Percentiles rank a stretch among this genome's conserved stretches.
These are phyloP conservation scores for Lethenteron camtschaticum DNA, from an alignment of 2,113 vertebrate genomes.

Conservation along the genomic window DNA sequence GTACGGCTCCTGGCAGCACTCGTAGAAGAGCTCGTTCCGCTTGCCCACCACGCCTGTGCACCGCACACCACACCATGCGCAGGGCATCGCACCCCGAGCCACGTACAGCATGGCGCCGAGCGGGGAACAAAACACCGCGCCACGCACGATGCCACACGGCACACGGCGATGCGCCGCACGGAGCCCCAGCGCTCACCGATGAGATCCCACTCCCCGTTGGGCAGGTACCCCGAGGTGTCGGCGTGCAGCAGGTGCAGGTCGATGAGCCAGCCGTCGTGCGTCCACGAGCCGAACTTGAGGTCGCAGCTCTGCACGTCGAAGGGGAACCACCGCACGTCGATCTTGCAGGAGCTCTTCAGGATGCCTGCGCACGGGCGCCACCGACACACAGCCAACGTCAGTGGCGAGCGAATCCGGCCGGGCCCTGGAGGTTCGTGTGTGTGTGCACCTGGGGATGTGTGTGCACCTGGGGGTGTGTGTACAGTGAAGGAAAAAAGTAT, in stretches of 20 bases:
- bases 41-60: constrained; percentile 42
- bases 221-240: constrained; percentile 44
- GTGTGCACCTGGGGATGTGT: too few relatives aligned
- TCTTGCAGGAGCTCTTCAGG: constrained; percentile 74
- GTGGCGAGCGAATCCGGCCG: too few relatives aligned
- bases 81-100: too few relatives aligned
- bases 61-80: neutral
- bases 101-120: neutral
- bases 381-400: too few relatives aligned
- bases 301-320: constrained; percentile 81
- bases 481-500: too few relatives aligned
- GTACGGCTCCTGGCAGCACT: constrained; percentile 67
- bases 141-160: neutral
- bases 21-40: constrained; percentile 42
- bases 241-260: constrained; percentile 65
- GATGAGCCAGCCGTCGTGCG: constrained; percentile 56
- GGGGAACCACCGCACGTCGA: constrained; percentile 88
- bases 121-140: neutral
- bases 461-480: too few relatives aligned
- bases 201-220: constrained; percentile 87
- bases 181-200: constrained; percentile 30
- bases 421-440: too few relatives aligned
- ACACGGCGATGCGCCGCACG: too few relatives aligned
- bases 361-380: constrained; percentile 29
- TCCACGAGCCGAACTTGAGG: constrained; percentile 89